Conservation (phyloP, 2,888 invertebrate genomes). For the Leptopterna dolabrata region DNA sequence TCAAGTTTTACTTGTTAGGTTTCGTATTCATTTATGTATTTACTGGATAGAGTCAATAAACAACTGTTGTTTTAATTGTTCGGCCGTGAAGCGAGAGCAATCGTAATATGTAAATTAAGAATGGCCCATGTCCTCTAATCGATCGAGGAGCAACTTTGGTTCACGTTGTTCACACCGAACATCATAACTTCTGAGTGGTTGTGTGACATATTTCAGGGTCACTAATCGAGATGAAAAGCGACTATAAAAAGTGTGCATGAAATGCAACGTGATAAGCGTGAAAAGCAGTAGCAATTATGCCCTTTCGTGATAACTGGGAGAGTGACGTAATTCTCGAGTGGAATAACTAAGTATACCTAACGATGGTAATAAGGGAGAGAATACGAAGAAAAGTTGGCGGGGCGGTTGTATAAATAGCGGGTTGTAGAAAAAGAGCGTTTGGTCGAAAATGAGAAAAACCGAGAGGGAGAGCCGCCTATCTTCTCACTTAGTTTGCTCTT, state of each 20-base stretch:
- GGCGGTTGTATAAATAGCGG: not conserved
- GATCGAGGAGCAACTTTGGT: too few species aligned
- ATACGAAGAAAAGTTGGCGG: not conserved
- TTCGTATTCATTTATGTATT: too few species aligned
- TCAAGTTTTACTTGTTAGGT: too few species aligned
- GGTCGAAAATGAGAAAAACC: not conserved
- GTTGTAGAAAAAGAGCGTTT: not conserved
- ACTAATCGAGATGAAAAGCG: not conserved
- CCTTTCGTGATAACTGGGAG: not conserved
- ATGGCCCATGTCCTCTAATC: too few species aligned
- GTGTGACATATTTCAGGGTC: too few species aligned
- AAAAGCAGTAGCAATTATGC: not conserved
- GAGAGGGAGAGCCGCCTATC: not conserved
- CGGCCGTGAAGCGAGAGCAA: too few species aligned
- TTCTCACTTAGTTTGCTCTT: not conserved
- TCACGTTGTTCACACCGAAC: too few species aligned
- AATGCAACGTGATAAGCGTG: not conserved
- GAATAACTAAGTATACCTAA: not conserved
- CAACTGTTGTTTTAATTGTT: too few species aligned
- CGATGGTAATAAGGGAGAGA: not conserved
- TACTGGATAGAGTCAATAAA: too few species aligned
- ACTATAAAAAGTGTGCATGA: not conserved
- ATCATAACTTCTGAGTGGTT: too few species aligned
- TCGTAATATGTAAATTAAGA: too few species aligned
- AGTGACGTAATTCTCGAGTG: not conserved